A percentile compares a stretch with the other conserved stretches of the same genome.
Evolutionary conservation across 2,888 invertebrate species (phyloP).

Genomic region (Thecophora atra): DNA sequence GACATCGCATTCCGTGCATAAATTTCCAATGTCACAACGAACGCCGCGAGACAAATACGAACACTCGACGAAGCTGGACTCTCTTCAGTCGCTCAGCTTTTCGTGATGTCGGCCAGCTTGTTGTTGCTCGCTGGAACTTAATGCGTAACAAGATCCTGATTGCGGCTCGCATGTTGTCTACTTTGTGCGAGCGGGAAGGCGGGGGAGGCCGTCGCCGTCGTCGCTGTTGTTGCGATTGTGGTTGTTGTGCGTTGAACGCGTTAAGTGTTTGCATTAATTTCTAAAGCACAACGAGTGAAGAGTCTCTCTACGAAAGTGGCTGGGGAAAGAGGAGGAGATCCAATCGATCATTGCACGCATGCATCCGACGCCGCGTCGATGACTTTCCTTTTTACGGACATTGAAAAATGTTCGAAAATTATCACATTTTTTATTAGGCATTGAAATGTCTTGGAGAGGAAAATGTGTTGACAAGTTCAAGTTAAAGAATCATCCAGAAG

Average conservation of each 20-base stretch:
- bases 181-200: not conserved
- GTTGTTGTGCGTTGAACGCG: not conserved
- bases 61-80: not conserved
- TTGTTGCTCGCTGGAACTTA: not conserved
- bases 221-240: not conserved
- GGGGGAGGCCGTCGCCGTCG: not conserved
- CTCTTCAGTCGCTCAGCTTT: not conserved
- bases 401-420: constrained; percentile 16
- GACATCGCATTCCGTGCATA: constrained; percentile 42
- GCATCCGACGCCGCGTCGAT: not conserved
- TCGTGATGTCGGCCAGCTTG: constrained; percentile 10
- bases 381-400: constrained; percentile 32
- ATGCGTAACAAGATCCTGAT: constrained; percentile 21
- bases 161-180: not conserved
- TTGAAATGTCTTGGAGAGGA: not conserved
- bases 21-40: constrained; percentile 40
- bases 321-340: not conserved
- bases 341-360: constrained; percentile 29
- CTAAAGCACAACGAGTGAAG: not conserved
- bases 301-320: not conserved
- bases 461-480: not conserved
- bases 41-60: constrained; percentile 8
- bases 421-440: not conserved
- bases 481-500: not conserved
- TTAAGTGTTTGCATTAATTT: constrained; percentile 27